Evolutionary conservation across 2,113 vertebrate species (phyloP).

Genomic region (Rhadina sibilatrix): DNA sequence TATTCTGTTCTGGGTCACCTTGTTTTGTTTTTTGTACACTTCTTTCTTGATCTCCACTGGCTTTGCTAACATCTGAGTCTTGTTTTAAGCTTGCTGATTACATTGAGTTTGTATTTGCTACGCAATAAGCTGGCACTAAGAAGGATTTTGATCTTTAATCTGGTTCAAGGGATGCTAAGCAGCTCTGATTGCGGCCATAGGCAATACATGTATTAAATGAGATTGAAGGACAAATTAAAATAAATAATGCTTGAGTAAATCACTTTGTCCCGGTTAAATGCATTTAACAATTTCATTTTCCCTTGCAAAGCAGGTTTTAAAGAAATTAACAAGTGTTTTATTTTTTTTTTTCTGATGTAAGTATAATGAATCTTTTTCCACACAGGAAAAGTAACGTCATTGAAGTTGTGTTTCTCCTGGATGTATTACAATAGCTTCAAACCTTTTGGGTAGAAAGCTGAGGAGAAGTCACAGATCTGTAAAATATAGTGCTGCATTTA

Average conservation of each 20-base stretch:
- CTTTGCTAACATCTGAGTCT: conserved; percentile 53
- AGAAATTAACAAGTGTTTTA: conserved; percentile 45
- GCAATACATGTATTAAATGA: conserved; percentile 64
- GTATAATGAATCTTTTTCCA: conserved; percentile 15
- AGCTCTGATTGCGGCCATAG: conserved; percentile 63
- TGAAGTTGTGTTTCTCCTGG: background rate
- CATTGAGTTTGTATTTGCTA: conserved; percentile 65
- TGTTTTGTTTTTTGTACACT: conserved; percentile 62
- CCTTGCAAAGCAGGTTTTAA: conserved; percentile 52
- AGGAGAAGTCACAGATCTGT: conserved; percentile 11
- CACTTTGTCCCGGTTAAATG: conserved; percentile 57
- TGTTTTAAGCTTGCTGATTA: conserved; percentile 65
- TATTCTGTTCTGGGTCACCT: conserved; percentile 62
- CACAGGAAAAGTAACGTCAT: background rate
- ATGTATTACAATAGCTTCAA: background rate
- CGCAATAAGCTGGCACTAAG: conserved; percentile 68
- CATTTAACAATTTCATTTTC: conserved; percentile 58
- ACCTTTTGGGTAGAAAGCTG: background rate
- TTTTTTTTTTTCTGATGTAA: conserved; percentile 16
- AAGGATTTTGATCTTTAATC: conserved; percentile 76
- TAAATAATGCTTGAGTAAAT: conserved; percentile 71
- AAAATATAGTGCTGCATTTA: background rate
- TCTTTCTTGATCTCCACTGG: conserved; percentile 61
- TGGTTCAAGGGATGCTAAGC: conserved; percentile 67
- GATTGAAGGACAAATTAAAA: conserved; percentile 73